Base-by-base conservation (phyloP, 2,113 vertebrate species). In the Lanius collurio region DNA sequence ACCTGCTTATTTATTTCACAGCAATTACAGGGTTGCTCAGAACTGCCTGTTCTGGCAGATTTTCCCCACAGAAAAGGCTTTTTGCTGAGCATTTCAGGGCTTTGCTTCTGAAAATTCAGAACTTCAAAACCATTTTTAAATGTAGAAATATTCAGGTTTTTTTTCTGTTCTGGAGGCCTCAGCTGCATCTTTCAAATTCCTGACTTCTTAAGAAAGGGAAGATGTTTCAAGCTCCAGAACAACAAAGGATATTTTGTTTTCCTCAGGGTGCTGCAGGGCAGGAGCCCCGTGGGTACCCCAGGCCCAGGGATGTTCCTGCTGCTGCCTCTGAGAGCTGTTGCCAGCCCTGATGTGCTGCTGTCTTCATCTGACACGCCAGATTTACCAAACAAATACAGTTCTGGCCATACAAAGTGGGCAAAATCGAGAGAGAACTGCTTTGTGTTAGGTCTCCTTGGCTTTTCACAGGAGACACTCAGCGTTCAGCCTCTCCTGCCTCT, bases 1-100 rank as follows among this genome's bases (percentile, higher is more conserved):
- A 28, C 63, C 79, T 86, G 88, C 89, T 96, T 95, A 75, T 96
- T 96, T 93, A 83, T 89, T 83, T 86, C 90, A n/a, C 1, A 19
- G 76, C 90, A 92, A 86, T 93, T 86, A 88, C 85, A 53, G 90
- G 30, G 13, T 37, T 80, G 82, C 52, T 93, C 56, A 53, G 89
- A 78, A 23, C 71, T 92, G 60, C 52, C 80, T 95, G 10, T 63
- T 67, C 76, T 2, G 13, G 74, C 46, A 76, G 70, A 70, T 88
- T 86, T 90, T 90, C 92, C 92, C 86, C 68, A 75, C 18, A 50
- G 86, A 86, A 83, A 80, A 92, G n/a, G 33, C n/a, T 92, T 83
- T 83, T 50, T 0, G 1, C 79, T 56, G 76, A 77, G 57, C 50
- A 22, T 93, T 77, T 68, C 75, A 27, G 79, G 57, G 75, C 11